These are phyloP conservation scores for Cistogaster globosa DNA, from an alignment of 2,888 invertebrate species.

Conservation along the genomic window DNA sequence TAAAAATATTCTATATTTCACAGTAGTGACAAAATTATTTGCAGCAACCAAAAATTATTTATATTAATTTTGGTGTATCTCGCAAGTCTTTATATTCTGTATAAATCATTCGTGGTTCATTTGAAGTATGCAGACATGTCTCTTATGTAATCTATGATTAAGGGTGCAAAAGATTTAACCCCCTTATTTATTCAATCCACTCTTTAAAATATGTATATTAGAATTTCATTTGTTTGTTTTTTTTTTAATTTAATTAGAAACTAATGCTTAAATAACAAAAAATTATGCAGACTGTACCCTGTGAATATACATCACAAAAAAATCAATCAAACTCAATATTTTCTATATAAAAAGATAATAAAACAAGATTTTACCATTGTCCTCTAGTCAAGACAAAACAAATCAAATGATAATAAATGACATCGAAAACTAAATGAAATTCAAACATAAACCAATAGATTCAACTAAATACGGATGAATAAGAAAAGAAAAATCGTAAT, in stretches of 20 bases:
- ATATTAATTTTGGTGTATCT: too few relatives aligned
- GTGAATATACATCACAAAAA: conserved; percentile 36
- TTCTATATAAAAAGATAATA: conserved; percentile 38
- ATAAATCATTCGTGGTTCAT: too few relatives aligned
- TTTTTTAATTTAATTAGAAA: background rate
- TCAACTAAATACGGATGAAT: conserved; percentile 41
- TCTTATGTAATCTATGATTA: too few relatives aligned
- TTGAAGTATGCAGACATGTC: too few relatives aligned
- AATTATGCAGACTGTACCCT: conserved; percentile 40
- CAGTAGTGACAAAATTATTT: too few relatives aligned
- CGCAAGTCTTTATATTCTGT: too few relatives aligned
- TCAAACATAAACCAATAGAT: conserved; percentile 38
- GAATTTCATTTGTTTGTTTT: background rate
- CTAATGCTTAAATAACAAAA: background rate
- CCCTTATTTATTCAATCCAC: too few relatives aligned
- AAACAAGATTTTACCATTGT: conserved; percentile 39
- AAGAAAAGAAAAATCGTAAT: conserved; percentile 4
- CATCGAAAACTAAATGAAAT: conserved; percentile 52
- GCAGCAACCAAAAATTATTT: too few relatives aligned
- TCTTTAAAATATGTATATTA: background rate
- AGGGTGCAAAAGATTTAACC: too few relatives aligned
- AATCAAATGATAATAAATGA: conserved; percentile 68
- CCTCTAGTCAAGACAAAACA: conserved; percentile 11
- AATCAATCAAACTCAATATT: conserved; percentile 56
- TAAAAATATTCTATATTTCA: too few relatives aligned